Evolutionary conservation across 2,888 invertebrate genomes (phyloP).

Genomic region (Rambutsinella grinnellia): DNA sequence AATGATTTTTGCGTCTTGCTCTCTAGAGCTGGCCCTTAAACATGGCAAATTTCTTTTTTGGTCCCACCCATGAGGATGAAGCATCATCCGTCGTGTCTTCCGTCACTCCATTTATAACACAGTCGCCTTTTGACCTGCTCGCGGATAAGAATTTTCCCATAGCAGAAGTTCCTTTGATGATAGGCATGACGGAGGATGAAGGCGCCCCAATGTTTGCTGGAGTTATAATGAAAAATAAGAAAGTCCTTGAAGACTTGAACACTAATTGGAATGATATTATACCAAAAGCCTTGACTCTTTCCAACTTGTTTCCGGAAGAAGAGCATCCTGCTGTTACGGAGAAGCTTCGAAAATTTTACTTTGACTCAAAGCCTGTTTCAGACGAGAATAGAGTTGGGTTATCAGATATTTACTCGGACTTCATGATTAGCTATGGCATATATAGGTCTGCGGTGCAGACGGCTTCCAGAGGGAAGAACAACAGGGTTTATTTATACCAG

Average conservation of each 20-base stretch:
- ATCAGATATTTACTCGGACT: constrained; percentile 12
- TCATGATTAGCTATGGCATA: constrained; percentile 1
- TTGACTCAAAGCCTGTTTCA: constrained; percentile 12
- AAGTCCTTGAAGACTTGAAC: not conserved
- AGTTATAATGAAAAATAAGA: not conserved
- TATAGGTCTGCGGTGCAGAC: constrained; percentile 1
- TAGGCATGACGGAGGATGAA: constrained; percentile 30
- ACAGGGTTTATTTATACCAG: constrained; percentile 27
- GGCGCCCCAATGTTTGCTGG: constrained; percentile 2
- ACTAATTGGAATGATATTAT: constrained; percentile 10
- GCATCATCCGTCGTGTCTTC: not conserved
- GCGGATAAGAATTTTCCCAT: not conserved
- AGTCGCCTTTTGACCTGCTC: not conserved
- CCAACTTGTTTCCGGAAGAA: not conserved
- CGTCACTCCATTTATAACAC: constrained; percentile 8
- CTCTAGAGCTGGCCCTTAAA: constrained; percentile 16
- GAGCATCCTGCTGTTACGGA: not conserved
- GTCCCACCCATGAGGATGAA: not conserved
- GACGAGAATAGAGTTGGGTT: not conserved
- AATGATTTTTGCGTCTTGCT: not conserved
- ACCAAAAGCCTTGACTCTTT: not conserved
- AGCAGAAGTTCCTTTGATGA: constrained; percentile 7
- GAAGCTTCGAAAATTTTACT: constrained; percentile 30
- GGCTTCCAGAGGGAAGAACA: constrained; percentile 4
- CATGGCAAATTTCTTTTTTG: not conserved